Evolutionary conservation across 1,140 invertebrate genomes (phyloP), one percentile per base, ranked within the genome.

Genomic region (Hypothenemus hampei): DNA sequence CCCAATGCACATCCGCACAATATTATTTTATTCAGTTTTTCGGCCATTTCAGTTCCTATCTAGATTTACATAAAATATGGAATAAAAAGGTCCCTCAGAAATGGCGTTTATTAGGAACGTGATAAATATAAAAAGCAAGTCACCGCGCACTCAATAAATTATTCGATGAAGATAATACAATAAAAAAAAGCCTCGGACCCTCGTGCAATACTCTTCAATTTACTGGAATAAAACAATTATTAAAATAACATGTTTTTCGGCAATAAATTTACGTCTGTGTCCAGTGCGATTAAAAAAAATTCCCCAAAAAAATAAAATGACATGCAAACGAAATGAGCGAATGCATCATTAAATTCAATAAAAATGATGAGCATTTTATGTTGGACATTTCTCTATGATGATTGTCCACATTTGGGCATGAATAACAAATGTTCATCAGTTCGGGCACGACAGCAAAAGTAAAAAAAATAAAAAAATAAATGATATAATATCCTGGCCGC

Each of bases 391-490:
- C 54, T 16, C 31, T 57, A 43, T 48, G 46, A 45, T 60, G 52
- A 60, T 60, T 60, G 47, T 56, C 37, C 40, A 41, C 45, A 44
- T 52, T 60, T 60, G 43, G 54, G 36, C 45, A 58, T 52, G 55
- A 61, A 57, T 58, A 61, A 61, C 59, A 57, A 57, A 61, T 61
- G 59, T 48, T 57, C 47, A 45, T 57, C 46, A 61, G 59, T 49
- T 46, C 39, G 15, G 21, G 36, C 40, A 52, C 55, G 55, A 58
- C 59, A 61, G 51, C 45, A 33, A 57, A 60, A 60, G 52, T 56
- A 58, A 60, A 64, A 64, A 66, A 64, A 50, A 65, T 65, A 60
- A 64, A 64, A 66, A 64, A 50, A 65, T 65, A 65, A 65, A 65
- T 63, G 60, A 60, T 56, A 58, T 58, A 57, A 64, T 59, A 60